phyloP scores from a whole-genome alignment of 2,797 vertebrate genomes.

The Tadarida brasiliensis region DNA sequence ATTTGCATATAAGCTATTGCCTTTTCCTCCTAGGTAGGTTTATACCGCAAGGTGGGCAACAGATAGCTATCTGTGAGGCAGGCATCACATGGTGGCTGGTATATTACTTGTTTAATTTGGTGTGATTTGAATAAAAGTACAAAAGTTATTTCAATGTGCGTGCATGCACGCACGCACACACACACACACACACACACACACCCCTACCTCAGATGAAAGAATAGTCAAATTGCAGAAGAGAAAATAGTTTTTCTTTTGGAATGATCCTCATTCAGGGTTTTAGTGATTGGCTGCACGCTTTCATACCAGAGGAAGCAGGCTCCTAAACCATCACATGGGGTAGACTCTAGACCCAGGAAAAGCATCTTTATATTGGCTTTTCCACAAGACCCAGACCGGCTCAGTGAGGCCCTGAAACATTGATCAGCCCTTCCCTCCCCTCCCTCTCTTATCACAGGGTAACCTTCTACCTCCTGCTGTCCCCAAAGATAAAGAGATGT shows the following conservation, averaged over 20 bases:
- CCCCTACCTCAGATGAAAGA: neutral
- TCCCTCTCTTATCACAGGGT: neutral
- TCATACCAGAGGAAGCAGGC: neutral
- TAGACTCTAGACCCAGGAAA: neutral
- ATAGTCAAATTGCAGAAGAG: neutral
- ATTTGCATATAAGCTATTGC: conserved; percentile 81
- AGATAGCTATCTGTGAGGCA: conserved; percentile 68
- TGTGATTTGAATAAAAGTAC: conserved; percentile 56
- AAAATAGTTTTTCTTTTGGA: neutral
- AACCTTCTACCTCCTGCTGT: conserved; percentile 1
- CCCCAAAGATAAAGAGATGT: conserved; percentile 73
- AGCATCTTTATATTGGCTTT: too few species aligned
- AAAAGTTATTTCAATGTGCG: neutral
- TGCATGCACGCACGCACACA: neutral
- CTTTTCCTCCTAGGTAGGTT: conserved; percentile 71
- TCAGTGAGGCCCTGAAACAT: neutral
- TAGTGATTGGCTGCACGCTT: neutral
- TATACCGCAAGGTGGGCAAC: conserved; percentile 52
- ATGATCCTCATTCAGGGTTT: neutral
- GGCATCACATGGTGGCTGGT: conserved; percentile 26
- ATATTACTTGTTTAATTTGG: conserved; percentile 63
- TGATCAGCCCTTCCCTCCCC: neutral
- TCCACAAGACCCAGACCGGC: conserved; percentile 14
- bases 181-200: neutral
- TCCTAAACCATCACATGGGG: neutral